Evolutionary conservation across 2,888 invertebrate genomes (phyloP), one percentile per base, ranked within the genome.

Genomic region (Mongoloraphidia duomilia): DNA sequence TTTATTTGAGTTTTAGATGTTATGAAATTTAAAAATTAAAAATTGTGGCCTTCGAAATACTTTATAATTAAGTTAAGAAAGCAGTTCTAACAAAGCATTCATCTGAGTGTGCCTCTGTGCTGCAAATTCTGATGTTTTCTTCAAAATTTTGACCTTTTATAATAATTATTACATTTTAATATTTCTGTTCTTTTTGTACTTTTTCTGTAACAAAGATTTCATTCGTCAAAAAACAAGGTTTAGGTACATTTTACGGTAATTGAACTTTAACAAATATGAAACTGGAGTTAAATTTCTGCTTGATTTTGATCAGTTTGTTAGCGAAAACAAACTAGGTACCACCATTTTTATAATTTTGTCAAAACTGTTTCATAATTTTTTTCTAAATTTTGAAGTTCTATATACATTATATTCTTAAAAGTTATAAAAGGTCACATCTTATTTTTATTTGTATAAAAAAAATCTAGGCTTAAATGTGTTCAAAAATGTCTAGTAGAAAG

Each of bases 401-500:
- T 26, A 6, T 26, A n/a, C n/a, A n/a, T n/a, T n/a, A n/a, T 26
- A 26, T 26, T 26, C 6, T 53, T 54, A 47, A 48, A 54, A 47
- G 50, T 52, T 50, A 54, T 53, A 50, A 50, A 46, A 53, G 42
- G 48, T 46, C 50, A 53, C 47, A 49, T 71, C 72, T 70, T 73
- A 73, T 71, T 72, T 71, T 67, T 73, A 38, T 38, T 26, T 35
- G 12, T 35, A 44, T 35, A 44, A 38, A 41, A 38, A 41, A 73
- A 72, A 74, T 76, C 73, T 78, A 77, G 78, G 77, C 77, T 77
- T 66, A 58, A 75, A 79, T 81, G 80, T 81, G 80, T 82, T 81
- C 80, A 79, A 79, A 79, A 76, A 71, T 67, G 71, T 68, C 71
- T 77, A 74, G 81, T 82, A 81, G 81, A 79, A 82, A 83, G 82